These are phyloP conservation scores for Fringilla coelebs DNA, from an alignment of 2,797 vertebrate species.

Conservation along the genomic window DNA sequence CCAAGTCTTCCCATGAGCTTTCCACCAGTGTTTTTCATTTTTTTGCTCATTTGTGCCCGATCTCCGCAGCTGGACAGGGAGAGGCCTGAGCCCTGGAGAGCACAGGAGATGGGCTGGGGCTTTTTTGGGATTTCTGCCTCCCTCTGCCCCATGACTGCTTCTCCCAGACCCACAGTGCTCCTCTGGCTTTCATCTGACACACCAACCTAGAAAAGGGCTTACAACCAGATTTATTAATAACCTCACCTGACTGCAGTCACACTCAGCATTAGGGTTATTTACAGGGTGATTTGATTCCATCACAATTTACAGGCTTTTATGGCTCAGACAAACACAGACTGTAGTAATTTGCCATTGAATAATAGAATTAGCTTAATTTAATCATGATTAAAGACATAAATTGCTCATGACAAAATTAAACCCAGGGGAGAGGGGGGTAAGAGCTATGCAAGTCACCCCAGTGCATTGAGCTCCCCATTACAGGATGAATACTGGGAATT, in stretches of 20 bases:
- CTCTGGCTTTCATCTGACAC: background rate
- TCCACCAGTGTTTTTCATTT: background rate
- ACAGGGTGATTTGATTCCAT: background rate
- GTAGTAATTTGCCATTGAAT: background rate
- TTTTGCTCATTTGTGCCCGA: background rate
- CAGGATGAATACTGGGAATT: background rate
- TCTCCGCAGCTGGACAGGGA: background rate
- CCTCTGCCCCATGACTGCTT: background rate
- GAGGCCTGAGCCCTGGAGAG: background rate
- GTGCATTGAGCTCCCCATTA: background rate
- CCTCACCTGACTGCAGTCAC: background rate
- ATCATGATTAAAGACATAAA: conserved; percentile 9
- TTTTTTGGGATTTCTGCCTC: background rate
- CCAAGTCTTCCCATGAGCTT: background rate
- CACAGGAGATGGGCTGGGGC: background rate
- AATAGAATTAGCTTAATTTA: conserved; percentile 18
- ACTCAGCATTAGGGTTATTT: background rate
- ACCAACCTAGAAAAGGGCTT: background rate
- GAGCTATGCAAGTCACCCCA: background rate
- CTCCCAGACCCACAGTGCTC: background rate
- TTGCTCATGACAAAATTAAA: conserved; percentile 2
- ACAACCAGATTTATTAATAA: background rate
- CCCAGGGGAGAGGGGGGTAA: background rate
- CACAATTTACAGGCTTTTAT: background rate
- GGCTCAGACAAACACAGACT: background rate